Base-by-base conservation (phyloP, 64 coral and sea anemone genomes). In the Actinia tenebrosa region DNA sequence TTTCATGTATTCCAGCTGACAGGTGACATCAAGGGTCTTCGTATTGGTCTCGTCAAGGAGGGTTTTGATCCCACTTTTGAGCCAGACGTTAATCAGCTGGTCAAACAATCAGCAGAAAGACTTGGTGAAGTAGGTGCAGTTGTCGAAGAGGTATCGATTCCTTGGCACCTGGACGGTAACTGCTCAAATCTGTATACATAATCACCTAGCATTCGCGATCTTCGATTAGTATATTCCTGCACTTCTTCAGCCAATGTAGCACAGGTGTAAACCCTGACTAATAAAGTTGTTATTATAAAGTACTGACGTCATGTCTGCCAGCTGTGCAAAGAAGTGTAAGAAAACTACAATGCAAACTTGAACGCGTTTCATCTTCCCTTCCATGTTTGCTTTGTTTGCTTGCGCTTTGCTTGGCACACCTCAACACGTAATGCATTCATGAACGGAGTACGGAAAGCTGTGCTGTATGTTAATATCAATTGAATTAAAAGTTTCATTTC, bases 131-230 rank as follows among this genome's bases (percentile, higher is more conserved):
- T 85, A 15, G 92, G 88, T 16, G 92, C 92, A 27, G 84, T 93
- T 23, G 78, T 93, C n/a, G 88, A 93, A 79, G 92, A 93, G 64
- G 88, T 94, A 18, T 94, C 88, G 3, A 61, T 94, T 47, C 83
- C 87, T 58, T 83, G 88, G 87, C 88, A 94, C 79, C 1, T 50
- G 43, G 3, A 81, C 27, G 79, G 79, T 81, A 20, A 44, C 8
- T 16, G 9, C 69, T 9, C 42, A 66, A n/a, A n/a, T 22, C 7
- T 66, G 20, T n/a, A 58, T 58, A 58, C 56, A 6, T 16, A 2
- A 11, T 58, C 10, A 58, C 56, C 15, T 58, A 11, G 56, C 56
- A 58, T 11, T 37, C 30, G 30, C 30, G 30, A 37, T 37, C 30
- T 37, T 37, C 30, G 30, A 37, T 37, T 37, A 37, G 42, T 50